Evolutionary conservation across 2,888 invertebrate species (phyloP).

Genomic region (Melanostoma mellinum): DNA sequence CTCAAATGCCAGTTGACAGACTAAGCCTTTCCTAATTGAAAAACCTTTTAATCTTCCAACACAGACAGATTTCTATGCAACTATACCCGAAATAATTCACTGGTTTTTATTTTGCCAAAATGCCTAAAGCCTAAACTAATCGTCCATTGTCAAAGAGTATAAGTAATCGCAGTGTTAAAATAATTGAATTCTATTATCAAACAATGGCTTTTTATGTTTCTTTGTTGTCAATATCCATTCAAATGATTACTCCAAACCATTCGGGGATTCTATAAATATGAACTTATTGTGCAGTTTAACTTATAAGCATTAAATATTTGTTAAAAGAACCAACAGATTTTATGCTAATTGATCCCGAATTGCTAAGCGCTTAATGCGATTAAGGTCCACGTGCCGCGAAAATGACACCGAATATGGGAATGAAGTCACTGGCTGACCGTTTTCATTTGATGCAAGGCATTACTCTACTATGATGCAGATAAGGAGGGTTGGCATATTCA

Average conservation of each 20-base stretch:
- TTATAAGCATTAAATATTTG: constrained; percentile 52
- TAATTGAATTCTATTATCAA: too few species aligned
- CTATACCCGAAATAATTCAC: too few species aligned
- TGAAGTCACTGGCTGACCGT: neutral
- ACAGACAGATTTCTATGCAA: too few species aligned
- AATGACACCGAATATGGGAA: neutral
- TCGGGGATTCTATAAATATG: constrained; percentile 37
- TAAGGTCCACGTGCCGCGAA: constrained; percentile 32
- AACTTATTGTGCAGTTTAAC: constrained; percentile 40
- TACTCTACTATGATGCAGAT: neutral
- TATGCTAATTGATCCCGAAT: constrained; percentile 62
- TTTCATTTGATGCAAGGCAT: constrained; percentile 16
- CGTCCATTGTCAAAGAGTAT: too few species aligned
- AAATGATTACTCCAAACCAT: constrained; percentile 13
- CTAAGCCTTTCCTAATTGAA: too few species aligned
- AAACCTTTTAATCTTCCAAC: too few species aligned
- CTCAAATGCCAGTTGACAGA: too few species aligned
- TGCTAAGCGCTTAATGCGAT: constrained; percentile 58
- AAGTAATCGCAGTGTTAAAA: too few species aligned
- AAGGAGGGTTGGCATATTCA: neutral
- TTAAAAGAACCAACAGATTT: constrained; percentile 32
- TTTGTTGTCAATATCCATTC: constrained; percentile 16
- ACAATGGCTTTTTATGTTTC: neutral
- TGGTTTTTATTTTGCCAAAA: too few species aligned
- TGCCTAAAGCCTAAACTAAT: too few species aligned